A percentile compares a stretch with the other conserved stretches of the same genome.
phyloP scores from a whole-genome alignment of 1,140 invertebrate species.

The Solenopsis fugax region DNA sequence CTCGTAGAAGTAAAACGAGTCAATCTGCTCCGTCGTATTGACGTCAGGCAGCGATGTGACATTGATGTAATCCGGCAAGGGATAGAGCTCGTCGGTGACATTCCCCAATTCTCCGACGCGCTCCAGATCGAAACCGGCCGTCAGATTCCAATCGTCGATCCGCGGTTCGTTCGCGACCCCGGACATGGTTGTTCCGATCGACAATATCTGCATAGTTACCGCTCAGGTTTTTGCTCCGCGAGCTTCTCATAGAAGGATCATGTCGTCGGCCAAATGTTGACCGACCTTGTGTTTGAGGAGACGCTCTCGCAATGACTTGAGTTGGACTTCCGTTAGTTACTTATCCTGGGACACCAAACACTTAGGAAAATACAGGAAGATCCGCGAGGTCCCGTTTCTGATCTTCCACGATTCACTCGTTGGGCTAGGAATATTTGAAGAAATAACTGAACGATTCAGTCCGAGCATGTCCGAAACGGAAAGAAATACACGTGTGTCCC shows the following conservation, averaged over 20 bases:
- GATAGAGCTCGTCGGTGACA: conserved; percentile 30
- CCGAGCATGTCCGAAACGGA: neutral
- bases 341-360: neutral
- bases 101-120: neutral
- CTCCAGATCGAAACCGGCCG: conserved; percentile 30
- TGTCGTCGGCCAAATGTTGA: conserved; percentile 48
- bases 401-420: conserved; percentile 1
- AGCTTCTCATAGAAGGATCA: conserved; percentile 47
- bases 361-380: neutral
- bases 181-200: conserved; percentile 56
- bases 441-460: conserved; percentile 3
- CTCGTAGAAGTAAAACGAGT: conserved; percentile 84
- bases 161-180: conserved; percentile 11
- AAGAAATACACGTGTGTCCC: neutral
- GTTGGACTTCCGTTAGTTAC: neutral
- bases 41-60: conserved; percentile 65
- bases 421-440: conserved; percentile 26
- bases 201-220: neutral
- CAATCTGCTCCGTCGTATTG: conserved; percentile 78
- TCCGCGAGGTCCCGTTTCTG: neutral
- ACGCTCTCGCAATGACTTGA: neutral
- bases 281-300: conserved; percentile 30
- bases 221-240: conserved; percentile 41
- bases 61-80: conserved; percentile 61
- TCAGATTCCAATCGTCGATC: conserved; percentile 62